Evolutionary conservation across 92 coral and sea anemone genomes (phyloP), one percentile per base, ranked within the genome.

Genomic region (Phenganax subtilis): DNA sequence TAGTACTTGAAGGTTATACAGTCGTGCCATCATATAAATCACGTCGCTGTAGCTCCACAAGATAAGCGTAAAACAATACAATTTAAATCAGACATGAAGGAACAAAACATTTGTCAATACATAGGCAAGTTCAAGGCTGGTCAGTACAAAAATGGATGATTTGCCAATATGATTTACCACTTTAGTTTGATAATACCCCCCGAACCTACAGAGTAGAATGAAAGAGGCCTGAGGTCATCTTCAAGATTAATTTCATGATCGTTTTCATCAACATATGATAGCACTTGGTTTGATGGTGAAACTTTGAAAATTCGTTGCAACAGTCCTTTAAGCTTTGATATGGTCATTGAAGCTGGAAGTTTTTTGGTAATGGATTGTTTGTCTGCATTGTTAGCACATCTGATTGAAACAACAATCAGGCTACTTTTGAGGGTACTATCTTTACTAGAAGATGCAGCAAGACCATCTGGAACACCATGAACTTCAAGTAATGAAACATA

Each of bases 261-360:
- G 71, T 84, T 86, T 93, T 92, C 62, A 67, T 94, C 98, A 55
- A 92, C 85, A 83, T 87, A 94, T 7, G 96, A 90, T 44, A 94
- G 82, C 54, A 59, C 86, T 85, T 94, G 98, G 72, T 88, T 86
- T 28, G 89, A 84, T 57, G 96, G 89, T 44, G 87, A 85, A 44
- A 94, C 92, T 75, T 92, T 92, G 81, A 90, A 90, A 72, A 92
- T 55, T 14, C 98, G 86, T 61, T 86, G 88, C 52, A 94, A 80
- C 6, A 94, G 77, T 6, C 98, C 98, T 76, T 92, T 94, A 12
- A 94, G 77, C 61, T 94, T 94, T 17, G 96, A 92, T n/a, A 94
- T 77, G 44, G 98, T 92, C 98, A 94, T 94, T 6, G 98, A 88
- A 88, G 91, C 92, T 87, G 97, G 97, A 53, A 92, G 84, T 57